Conservation (phyloP, 1,140 invertebrate species). For the Zaprionus ghesquierei region DNA sequence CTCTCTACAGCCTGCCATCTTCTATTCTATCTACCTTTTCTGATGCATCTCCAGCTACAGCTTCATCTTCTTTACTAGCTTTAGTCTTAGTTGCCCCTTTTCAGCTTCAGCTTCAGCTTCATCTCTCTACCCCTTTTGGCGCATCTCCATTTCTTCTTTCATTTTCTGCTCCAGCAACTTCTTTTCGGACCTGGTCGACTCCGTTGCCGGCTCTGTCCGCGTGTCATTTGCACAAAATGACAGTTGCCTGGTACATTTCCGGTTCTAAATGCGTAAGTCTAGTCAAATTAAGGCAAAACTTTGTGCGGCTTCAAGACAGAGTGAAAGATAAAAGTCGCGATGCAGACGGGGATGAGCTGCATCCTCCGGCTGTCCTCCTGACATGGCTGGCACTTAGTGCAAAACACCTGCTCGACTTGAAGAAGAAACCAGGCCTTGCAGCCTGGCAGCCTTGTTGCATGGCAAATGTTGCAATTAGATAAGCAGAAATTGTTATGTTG, state of each 20-base stretch:
- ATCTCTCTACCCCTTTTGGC: background rate
- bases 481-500: slow-evolving; percentile 81
- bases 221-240: slow-evolving; percentile 77
- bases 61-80: background rate
- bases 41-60: background rate
- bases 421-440: background rate
- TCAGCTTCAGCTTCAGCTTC: background rate
- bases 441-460: slow-evolving; percentile 19
- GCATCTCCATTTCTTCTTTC: background rate
- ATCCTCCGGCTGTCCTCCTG: slow-evolving; percentile 8
- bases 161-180: background rate
- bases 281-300: slow-evolving; percentile 74
- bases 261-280: slow-evolving; percentile 81
- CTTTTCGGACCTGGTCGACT: background rate
- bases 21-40: background rate
- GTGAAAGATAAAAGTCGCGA: slow-evolving; percentile 56
- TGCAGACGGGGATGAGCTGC: slow-evolving; percentile 12
- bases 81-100: background rate
- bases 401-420: slow-evolving; percentile 65
- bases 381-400: slow-evolving; percentile 62
- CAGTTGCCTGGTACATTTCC: slow-evolving; percentile 71
- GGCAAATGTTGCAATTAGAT: slow-evolving; percentile 79
- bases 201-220: slow-evolving; percentile 2
- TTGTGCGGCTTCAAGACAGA: slow-evolving; percentile 22
- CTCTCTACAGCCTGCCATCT: background rate